A percentile compares a stretch with the other conserved stretches of the same genome.
phyloP scores from a whole-genome alignment of 2,888 invertebrate species.

The Thecocarcelia acutangulata region DNA sequence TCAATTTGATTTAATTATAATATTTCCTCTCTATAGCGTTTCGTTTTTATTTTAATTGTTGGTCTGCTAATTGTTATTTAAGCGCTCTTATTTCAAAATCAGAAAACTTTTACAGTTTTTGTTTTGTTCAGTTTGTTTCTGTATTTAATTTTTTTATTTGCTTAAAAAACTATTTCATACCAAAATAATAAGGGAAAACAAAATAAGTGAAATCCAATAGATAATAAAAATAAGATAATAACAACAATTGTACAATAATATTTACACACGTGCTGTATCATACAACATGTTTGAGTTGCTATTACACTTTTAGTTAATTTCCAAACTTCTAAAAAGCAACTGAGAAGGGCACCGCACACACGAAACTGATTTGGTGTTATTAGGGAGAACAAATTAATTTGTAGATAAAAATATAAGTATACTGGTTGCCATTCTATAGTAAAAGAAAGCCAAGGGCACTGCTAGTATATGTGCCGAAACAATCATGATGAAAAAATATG shows the following conservation, averaged over 20 bases:
- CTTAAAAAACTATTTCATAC: background rate
- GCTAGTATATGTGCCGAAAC: too few relatives aligned
- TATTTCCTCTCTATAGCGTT: background rate
- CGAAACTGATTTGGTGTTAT: too few relatives aligned
- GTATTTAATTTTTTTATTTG: constrained; percentile 21
- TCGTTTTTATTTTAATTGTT: constrained; percentile 11
- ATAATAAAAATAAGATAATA: background rate
- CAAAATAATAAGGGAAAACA: background rate
- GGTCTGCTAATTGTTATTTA: constrained; percentile 32
- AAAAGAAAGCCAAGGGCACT: too few relatives aligned
- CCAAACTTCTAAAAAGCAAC: background rate
- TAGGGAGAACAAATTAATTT: too few relatives aligned
- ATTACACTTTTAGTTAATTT: background rate
- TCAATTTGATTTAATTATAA: background rate
- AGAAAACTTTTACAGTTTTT: background rate
- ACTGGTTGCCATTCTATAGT: too few relatives aligned
- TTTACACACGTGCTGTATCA: constrained; percentile 52
- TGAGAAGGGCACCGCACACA: too few relatives aligned
- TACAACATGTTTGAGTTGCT: constrained; percentile 31
- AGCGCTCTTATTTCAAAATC: constrained; percentile 10
- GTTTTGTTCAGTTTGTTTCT: constrained; percentile 21
- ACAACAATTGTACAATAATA: constrained; percentile 22
- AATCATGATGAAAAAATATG: too few relatives aligned
- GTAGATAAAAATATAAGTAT: too few relatives aligned
- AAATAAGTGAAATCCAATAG: constrained; percentile 3